phyloP scores from a whole-genome alignment of 2,888 invertebrate species.

The Cryptus viduatorius region DNA sequence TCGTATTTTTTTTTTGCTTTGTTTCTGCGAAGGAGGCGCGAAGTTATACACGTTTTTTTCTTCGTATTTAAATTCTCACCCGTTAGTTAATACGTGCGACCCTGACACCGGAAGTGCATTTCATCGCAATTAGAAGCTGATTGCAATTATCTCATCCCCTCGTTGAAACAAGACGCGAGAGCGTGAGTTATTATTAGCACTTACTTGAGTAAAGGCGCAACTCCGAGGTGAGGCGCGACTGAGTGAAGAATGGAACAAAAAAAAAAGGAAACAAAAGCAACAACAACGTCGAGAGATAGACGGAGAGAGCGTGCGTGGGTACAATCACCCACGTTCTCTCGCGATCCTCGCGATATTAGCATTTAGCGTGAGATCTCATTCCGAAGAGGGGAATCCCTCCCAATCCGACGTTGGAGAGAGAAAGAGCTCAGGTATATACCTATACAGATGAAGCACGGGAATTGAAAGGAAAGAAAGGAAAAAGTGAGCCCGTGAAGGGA shows the following conservation, averaged over 20 bases:
- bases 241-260: conserved; percentile 39
- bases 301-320: conserved; percentile 33
- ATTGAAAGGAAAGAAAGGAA: conserved; percentile 38
- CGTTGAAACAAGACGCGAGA: conserved; percentile 10
- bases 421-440: conserved; percentile 15
- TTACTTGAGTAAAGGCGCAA: conserved; percentile 3
- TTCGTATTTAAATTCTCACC: background rate
- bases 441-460: background rate
- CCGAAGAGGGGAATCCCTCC: conserved; percentile 56
- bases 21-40: background rate
- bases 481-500: conserved; percentile 16
- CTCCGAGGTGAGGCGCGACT: conserved; percentile 1
- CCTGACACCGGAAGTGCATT: conserved; percentile 56
- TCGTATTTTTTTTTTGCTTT: background rate
- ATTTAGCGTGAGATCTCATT: conserved; percentile 72
- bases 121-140: conserved; percentile 56
- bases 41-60: background rate
- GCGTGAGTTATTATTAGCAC: conserved; percentile 53
- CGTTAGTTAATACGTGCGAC: background rate
- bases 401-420: conserved; percentile 8
- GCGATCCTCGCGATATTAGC: conserved; percentile 66
- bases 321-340: conserved; percentile 46
- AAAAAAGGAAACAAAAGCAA: conserved; percentile 11
- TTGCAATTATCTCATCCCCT: conserved; percentile 51
- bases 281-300: conserved; percentile 8